Base-by-base conservation (phyloP, 1,140 invertebrate genomes). In the Dermatophagoides farinae region DNA sequence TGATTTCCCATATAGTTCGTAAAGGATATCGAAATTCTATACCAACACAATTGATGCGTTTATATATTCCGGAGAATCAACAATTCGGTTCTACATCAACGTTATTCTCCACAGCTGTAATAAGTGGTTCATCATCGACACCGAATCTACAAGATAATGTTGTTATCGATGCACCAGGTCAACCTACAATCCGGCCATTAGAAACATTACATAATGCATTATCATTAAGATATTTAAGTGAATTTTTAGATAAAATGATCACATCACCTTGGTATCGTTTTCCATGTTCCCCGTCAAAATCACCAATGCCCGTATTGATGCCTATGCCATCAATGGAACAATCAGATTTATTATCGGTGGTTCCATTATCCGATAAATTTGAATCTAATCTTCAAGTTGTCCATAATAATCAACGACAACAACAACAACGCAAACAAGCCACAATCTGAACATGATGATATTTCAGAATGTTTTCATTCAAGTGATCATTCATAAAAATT, bases 121-220 rank as follows among this genome's bases (percentile, higher is more conserved):
- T 93, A 70, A 88, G 84, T 68, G 88, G 88, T 38, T 88, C 86
- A 63, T 86, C 85, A 57, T 88, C 85, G 65, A 86, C 87, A 38
- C 87, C 88, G 38, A 88, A 90, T 72, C 78, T 90, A 40, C 80
- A 86, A 66, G 83, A 88, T 70, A 84, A 86, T 79, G 82, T 88
- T 14, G 57, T 60, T 25, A 31, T 38, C 11, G n/a, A 25, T 44
- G 4, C 41, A 55, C 14, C 53, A 38, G 53, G 20, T 16, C 18
- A 41, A 38, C 91, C 91, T 41, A 82, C 87, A 0, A 90, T 97
- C 64, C 79, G 89, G 51, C 89, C 91, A 0, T 70, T 97, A 68
- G 91, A 97, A 74, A 97, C 92, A 4, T 74, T 97, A 39, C 91
- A 97, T 74, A 96, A 97, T 74, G 86, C 89, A 37, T 73, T 97